phyloP scores from a whole-genome alignment of 2,888 invertebrate species.

The Chrysotoxum bicinctum region DNA sequence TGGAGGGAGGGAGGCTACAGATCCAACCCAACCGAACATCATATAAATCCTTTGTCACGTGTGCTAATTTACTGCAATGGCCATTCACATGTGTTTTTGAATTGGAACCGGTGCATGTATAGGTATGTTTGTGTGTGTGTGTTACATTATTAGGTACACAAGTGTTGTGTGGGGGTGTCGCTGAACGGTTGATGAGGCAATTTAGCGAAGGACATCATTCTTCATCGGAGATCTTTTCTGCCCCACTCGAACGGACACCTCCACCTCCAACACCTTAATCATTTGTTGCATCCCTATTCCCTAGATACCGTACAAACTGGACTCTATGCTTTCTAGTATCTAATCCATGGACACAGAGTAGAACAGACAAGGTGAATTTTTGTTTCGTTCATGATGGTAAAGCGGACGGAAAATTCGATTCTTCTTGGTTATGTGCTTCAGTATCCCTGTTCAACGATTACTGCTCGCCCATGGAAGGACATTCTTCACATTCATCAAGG shows the following conservation, averaged over 20 bases:
- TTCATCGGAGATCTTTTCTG: constrained; percentile 46
- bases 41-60: constrained; percentile 20
- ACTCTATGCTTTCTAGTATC: neutral
- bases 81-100: constrained; percentile 34
- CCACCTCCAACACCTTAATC: constrained; percentile 23
- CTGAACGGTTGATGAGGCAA: constrained; percentile 53
- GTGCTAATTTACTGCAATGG: constrained; percentile 39
- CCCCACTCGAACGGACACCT: neutral
- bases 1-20: no score
- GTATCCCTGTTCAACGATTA: neutral
- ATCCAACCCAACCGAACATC: neutral
- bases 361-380: constrained; percentile 7
- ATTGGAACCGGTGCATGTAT: neutral
- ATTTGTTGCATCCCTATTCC: constrained; percentile 48
- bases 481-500: constrained; percentile 32
- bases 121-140: neutral
- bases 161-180: neutral
- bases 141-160: neutral
- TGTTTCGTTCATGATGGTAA: neutral
- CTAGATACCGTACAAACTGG: neutral
- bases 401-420: constrained; percentile 30
- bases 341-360: neutral
- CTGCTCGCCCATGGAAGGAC: neutral
- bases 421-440: neutral
- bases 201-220: constrained; percentile 46